A percentile compares a stretch with the other conserved stretches of the same genome.
These are phyloP conservation scores for Archegozetes longisetosus DNA, from an alignment of 1,140 invertebrate genomes.

Conservation along the genomic window DNA sequence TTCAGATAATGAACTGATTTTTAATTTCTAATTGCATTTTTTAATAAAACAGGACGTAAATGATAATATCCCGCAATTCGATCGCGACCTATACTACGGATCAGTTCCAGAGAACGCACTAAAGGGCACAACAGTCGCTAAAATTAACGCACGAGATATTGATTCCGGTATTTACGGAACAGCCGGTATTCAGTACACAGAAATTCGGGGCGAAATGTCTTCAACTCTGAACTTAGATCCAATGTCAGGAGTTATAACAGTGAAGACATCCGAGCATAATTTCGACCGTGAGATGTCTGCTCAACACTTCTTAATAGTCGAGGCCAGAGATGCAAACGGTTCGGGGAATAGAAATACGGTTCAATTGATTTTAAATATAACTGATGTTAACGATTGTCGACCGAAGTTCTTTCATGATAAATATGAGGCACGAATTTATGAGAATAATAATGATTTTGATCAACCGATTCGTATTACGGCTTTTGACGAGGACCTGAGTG, in stretches of 20 bases:
- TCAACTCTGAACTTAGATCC: conserved; percentile 63
- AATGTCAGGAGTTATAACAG: conserved; percentile 60
- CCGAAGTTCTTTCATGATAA: conserved; percentile 61
- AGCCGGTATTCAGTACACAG: conserved; percentile 68
- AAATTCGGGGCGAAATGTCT: conserved; percentile 57
- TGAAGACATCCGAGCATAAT: conserved; percentile 42
- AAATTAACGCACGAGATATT: conserved; percentile 54
- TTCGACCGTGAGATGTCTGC: conserved; percentile 76
- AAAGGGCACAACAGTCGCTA: conserved; percentile 58
- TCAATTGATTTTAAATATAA: conserved; percentile 64
- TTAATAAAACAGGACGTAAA: too few relatives aligned
- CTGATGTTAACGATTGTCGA: conserved; percentile 74
- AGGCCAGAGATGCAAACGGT: conserved; percentile 72
- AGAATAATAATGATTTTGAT: conserved; percentile 62
- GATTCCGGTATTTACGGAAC: conserved; percentile 74
- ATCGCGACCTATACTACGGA: conserved; percentile 44
- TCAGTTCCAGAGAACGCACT: conserved; percentile 55
- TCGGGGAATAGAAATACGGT: conserved; percentile 69
- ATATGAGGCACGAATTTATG: conserved; percentile 64
- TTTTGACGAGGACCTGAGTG: conserved; percentile 28
- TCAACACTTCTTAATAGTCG: conserved; percentile 73
- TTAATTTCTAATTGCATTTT: too few relatives aligned
- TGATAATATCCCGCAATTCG: conserved; percentile 83
- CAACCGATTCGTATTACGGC: conserved; percentile 46
- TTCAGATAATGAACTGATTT: too few relatives aligned